Base-by-base conservation (phyloP, 2,797 vertebrate species). In the Crenichthys baileyi region DNA sequence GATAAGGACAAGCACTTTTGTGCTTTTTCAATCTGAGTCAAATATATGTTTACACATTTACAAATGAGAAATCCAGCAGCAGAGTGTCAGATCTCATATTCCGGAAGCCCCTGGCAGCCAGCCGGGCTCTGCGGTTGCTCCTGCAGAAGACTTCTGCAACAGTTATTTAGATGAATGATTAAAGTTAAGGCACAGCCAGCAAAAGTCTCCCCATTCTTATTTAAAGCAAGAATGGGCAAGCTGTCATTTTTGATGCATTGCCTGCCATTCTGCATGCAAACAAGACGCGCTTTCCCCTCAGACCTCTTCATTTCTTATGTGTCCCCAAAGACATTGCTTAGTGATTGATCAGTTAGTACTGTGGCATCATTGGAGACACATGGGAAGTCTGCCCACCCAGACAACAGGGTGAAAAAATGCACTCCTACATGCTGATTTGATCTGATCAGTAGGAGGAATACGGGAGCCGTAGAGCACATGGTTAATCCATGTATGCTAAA, bases 141-240 rank as follows among this genome's bases (percentile, higher is more conserved):
- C 72, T 46, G 80, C 68, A 75, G 85, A 83, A 86, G 87, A 92
- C 90, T 93, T 85, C 88, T 93, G 93, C 91, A 90, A 89, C 91
- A 93, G 90, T 95, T 96, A 95, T 96, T 95, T 95, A 96, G 95
- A 95, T 94, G 94, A 95, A 96, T 96, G 95, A 96, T 96, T 96
- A 95, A 96, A 96, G 94, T 95, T 95, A 92, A 93, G 91, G 90
- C 93, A 80, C 89, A 88, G 91, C 94, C 90, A 91, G 91, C 90
- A 82, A 90, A 90, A 94, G 90, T 91, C 94, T 89, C 93, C 88
- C 90, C 78, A 84, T 92, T 95, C 93, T 95, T 95, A 92, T 95
- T 95, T 95, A 94, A 68, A 93, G 91, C 90, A 91, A 93, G 93
- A 95, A 96, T 93, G 91, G 93, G 88, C 84, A 89, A 88, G 89